Percentiles rank a stretch among this genome's conserved stretches.
phyloP scores from a whole-genome alignment of 2,797 vertebrate species.

The Echiichthys vipera region DNA sequence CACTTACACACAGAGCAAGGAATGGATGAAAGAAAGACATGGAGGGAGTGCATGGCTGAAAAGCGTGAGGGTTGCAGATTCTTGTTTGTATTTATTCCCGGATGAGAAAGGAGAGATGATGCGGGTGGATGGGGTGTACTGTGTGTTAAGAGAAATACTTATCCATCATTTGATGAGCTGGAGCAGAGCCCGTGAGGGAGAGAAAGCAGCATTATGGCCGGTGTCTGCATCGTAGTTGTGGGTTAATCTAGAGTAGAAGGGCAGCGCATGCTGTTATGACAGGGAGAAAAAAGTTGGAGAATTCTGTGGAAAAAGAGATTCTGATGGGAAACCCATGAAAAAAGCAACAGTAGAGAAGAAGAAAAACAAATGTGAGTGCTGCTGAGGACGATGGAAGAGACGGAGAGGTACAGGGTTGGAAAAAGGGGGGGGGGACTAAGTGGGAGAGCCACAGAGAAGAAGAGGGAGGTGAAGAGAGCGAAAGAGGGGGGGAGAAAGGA shows the following conservation, averaged over 20 bases:
- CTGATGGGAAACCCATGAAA: slow-evolving; percentile 77
- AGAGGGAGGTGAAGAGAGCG: slow-evolving; percentile 67
- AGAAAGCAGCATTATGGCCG: slow-evolving; percentile 44
- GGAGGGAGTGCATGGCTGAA: slow-evolving; percentile 40
- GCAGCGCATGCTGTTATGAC: slow-evolving; percentile 46
- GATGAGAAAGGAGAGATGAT: slow-evolving; percentile 44
- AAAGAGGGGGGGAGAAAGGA: slow-evolving; percentile 73
- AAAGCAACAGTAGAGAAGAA: slow-evolving; percentile 59
- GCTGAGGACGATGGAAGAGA: slow-evolving; percentile 59
- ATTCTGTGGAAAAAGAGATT: slow-evolving; percentile 80
- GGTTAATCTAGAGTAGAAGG: slow-evolving; percentile 65
- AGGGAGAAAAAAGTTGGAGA: slow-evolving; percentile 77
- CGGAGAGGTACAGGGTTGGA: slow-evolving; percentile 55
- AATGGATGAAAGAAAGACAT: slow-evolving; percentile 44
- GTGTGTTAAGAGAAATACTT: slow-evolving; percentile 60
- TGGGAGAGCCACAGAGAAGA: slow-evolving; percentile 54
- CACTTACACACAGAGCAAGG: slow-evolving; percentile 48
- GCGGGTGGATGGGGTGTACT: slow-evolving; percentile 18
- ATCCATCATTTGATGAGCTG: slow-evolving; percentile 57
- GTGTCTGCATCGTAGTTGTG: slow-evolving; percentile 43
- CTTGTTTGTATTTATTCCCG: slow-evolving; percentile 44
- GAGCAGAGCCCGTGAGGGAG: slow-evolving; percentile 29
- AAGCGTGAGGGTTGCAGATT: slow-evolving; percentile 39
- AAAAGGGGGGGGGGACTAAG: slow-evolving; percentile 58
- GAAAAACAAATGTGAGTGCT: slow-evolving; percentile 72